Conservation (phyloP, 2,797 vertebrate genomes). For the Ptychadena robeensis region DNA sequence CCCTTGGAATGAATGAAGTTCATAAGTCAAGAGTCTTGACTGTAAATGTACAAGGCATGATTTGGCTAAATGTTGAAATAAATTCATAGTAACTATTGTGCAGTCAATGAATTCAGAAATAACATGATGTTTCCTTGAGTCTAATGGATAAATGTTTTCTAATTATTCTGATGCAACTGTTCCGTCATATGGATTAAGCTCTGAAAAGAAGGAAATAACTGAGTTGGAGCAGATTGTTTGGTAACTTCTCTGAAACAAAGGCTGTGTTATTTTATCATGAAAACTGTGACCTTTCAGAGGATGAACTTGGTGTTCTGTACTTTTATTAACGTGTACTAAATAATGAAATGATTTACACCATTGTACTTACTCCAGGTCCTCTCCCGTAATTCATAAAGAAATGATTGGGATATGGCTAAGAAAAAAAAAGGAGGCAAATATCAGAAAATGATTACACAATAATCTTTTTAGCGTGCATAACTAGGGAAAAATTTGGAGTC, state of each 20-base stretch:
- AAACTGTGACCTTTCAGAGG: not conserved
- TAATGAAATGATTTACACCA: not conserved
- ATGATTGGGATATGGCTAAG: conserved; percentile 64
- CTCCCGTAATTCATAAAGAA: conserved; percentile 64
- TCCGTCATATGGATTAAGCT: not conserved
- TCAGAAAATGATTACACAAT: too few relatives aligned
- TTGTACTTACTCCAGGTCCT: conserved; percentile 64
- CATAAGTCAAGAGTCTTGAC: too few relatives aligned
- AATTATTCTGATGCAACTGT: not conserved
- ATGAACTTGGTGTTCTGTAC: not conserved
- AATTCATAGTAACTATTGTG: too few relatives aligned
- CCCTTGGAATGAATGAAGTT: too few relatives aligned
- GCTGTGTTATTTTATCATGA: not conserved
- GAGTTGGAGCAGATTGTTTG: not conserved
- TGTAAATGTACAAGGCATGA: too few relatives aligned
- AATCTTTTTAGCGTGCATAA: too few relatives aligned
- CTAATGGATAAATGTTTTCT: not conserved
- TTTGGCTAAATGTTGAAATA: too few relatives aligned
- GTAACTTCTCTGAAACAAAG: not conserved
- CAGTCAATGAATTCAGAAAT: too few relatives aligned
- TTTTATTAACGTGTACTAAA: not conserved
- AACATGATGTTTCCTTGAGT: too few relatives aligned
- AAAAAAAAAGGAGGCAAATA: too few relatives aligned
- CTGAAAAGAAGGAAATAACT: not conserved
- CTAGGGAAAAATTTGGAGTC: too few relatives aligned